These are phyloP conservation scores for Coenobita brevimanus DNA, from an alignment of 1,140 invertebrate species.

Conservation along the genomic window DNA sequence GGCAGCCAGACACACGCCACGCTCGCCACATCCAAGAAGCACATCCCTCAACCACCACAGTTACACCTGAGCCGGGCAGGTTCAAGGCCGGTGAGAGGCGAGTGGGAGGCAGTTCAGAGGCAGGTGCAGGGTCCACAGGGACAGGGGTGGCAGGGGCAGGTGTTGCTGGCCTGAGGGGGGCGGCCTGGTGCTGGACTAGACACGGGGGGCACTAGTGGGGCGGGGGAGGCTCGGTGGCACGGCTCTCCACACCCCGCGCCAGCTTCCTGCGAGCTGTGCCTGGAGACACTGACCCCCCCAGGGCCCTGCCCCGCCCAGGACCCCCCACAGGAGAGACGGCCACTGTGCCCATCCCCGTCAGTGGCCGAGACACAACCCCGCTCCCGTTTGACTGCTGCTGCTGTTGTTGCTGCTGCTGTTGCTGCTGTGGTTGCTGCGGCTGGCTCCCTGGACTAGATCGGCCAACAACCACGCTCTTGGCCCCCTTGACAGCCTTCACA, in stretches of 20 bases:
- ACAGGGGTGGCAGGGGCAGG: slow-evolving; percentile 57
- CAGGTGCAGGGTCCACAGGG: slow-evolving; percentile 57
- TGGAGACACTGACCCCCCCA: slow-evolving; percentile 59
- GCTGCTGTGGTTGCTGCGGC: slow-evolving; percentile 55
- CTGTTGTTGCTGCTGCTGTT: slow-evolving; percentile 38
- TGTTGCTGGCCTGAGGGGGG: slow-evolving; percentile 37
- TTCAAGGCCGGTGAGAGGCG: neutral
- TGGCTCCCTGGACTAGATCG: slow-evolving; percentile 61
- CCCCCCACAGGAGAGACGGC: slow-evolving; percentile 61
- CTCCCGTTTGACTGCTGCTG: slow-evolving; percentile 65
- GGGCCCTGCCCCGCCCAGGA: slow-evolving; percentile 52
- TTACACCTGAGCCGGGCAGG: slow-evolving; percentile 19
- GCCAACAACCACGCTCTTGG: slow-evolving; percentile 55
- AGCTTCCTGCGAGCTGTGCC: slow-evolving; percentile 75
- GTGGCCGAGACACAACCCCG: slow-evolving; percentile 64
- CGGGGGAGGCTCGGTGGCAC: slow-evolving; percentile 76
- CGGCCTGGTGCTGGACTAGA: slow-evolving; percentile 63
- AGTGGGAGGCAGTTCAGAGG: slow-evolving; percentile 20
- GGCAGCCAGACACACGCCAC: too few species aligned
- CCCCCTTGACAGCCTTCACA: slow-evolving; percentile 61
- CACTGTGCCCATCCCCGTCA: slow-evolving; percentile 59
- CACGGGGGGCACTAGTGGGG: slow-evolving; percentile 74
- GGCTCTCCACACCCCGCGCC: slow-evolving; percentile 76
- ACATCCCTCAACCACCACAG: slow-evolving; percentile 18
- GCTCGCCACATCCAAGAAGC: neutral